Conservation (phyloP, 1,140 invertebrate species). For the Leptestheria dahalacensis region DNA sequence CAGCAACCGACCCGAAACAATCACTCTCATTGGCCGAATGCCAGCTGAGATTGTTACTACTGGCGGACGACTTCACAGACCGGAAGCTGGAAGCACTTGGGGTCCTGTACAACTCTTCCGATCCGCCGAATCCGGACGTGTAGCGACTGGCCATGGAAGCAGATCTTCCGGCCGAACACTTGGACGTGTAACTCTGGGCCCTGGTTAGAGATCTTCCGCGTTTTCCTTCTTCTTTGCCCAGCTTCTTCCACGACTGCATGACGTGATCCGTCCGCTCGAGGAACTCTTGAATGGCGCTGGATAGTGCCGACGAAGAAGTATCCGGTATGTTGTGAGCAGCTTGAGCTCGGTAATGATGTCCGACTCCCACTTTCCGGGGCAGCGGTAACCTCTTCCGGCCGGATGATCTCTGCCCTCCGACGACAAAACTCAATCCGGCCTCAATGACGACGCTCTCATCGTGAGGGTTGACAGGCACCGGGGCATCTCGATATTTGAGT, state of each 20-base stretch:
- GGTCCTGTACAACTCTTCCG: neutral
- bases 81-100: neutral
- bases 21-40: neutral
- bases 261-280: conserved; percentile 65
- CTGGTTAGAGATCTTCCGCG: neutral
- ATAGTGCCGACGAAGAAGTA: conserved; percentile 55
- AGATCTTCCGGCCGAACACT: conserved; percentile 42
- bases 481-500: conserved; percentile 36
- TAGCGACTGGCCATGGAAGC: conserved; percentile 36
- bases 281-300: conserved; percentile 59
- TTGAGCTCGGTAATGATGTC: conserved; percentile 34
- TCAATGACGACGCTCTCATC: conserved; percentile 61
- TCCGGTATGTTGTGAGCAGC: conserved; percentile 54
- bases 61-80: neutral
- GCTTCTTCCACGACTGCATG: conserved; percentile 60
- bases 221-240: conserved; percentile 21
- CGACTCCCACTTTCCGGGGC: conserved; percentile 8
- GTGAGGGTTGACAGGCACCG: conserved; percentile 27
- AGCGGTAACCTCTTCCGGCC: neutral
- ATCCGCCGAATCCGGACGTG: neutral
- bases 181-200: neutral
- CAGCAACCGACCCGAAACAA: neutral
- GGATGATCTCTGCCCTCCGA: conserved; percentile 30
- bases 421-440: conserved; percentile 57
- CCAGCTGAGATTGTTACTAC: neutral